Percentiles rank a stretch among this genome's conserved stretches.
Conservation (phyloP, 1,140 invertebrate species). For the Bemisia tabaci region DNA sequence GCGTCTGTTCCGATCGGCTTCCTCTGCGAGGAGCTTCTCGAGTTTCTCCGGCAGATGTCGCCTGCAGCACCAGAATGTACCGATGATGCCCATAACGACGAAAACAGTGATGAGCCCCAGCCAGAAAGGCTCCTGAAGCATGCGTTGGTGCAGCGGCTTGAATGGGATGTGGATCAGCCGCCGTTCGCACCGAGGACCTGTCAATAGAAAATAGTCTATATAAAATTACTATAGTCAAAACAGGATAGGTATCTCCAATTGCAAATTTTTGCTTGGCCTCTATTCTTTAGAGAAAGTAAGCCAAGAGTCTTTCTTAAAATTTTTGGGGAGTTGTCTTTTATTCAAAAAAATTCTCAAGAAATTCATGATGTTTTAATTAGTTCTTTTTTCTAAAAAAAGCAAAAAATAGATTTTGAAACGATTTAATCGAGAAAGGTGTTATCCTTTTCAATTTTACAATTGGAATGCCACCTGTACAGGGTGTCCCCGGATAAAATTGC, state of each 20-base stretch:
- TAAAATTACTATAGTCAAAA: not conserved
- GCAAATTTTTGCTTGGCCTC: no score
- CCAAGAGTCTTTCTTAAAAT: no score
- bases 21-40: conserved; percentile 63
- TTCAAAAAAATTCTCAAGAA: no score
- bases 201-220: conserved; percentile 1
- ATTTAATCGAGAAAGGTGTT: no score
- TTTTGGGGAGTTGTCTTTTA: no score
- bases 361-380: no score
- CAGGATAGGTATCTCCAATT: not conserved
- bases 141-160: conserved; percentile 51
- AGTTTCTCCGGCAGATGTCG: conserved; percentile 69
- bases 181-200: conserved; percentile 41
- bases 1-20: conserved; percentile 46
- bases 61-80: conserved; percentile 62
- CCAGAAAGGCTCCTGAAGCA: conserved; percentile 73
- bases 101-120: conserved; percentile 63
- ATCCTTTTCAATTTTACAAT: no score
- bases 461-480: no score
- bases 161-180: conserved; percentile 48
- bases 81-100: conserved; percentile 54
- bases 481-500: no score
- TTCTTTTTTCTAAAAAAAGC: no score
- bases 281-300: no score
- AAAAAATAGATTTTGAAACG: no score